These are phyloP conservation scores for Halocaridina rubra DNA, from an alignment of 2,888 invertebrate species.

Conservation along the genomic window DNA sequence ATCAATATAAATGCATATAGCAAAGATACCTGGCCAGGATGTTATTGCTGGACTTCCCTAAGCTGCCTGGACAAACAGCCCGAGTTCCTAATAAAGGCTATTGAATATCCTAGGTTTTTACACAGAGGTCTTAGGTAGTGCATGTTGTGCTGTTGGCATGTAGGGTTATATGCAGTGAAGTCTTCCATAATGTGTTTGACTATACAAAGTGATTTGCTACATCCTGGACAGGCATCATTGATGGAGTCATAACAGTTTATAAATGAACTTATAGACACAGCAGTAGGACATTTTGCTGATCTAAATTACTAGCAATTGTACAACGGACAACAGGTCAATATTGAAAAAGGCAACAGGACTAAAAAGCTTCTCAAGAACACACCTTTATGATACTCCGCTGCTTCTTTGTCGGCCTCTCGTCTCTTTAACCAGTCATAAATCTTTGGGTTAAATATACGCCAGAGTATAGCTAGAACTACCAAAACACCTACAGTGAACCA, in stretches of 20 bases:
- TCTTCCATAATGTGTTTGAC: no score
- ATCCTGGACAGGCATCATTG: not conserved
- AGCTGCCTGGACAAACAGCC: no score
- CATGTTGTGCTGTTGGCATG: no score
- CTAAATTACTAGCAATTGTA: no score
- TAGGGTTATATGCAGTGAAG: no score
- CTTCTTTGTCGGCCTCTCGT: not conserved
- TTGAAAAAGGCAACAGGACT: not conserved
- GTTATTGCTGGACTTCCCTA: no score
- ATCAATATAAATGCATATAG: not conserved
- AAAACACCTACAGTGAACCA: not conserved
- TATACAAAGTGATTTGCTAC: no score
- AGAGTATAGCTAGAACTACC: not conserved
- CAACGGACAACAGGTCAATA: not conserved
- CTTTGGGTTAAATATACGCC: not conserved
- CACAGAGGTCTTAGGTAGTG: no score
- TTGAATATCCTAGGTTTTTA: no score
- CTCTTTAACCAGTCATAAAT: not conserved
- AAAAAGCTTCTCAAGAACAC: not conserved
- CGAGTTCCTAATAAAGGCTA: no score
- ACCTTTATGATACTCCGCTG: conserved; percentile 15
- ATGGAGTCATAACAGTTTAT: not conserved
- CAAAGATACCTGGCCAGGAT: not conserved
- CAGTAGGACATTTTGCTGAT: no score
- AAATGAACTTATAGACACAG: no score